Base-by-base conservation (phyloP, 2,797 vertebrate species). In the Emys orbicularis region DNA sequence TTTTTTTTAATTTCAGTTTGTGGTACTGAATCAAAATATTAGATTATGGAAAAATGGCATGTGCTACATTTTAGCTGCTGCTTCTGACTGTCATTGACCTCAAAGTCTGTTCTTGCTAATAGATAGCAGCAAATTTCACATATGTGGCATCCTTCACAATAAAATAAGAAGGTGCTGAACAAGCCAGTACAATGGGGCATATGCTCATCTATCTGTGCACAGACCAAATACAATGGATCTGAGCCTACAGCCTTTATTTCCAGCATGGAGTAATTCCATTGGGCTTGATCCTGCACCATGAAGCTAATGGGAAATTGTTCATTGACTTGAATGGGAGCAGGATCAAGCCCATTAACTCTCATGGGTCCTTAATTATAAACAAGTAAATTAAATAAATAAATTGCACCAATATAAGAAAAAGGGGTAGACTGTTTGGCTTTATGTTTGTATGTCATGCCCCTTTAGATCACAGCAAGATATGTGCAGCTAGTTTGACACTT, bases 1-100 rank as follows among this genome's bases (percentile, higher is more conserved):
- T 92, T 92, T 89, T 61, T 86, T 15, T 76, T 2, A 82, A 86
- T 93, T 91, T 92, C 19, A 16, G 2, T 83, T 95, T 89, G 50
- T 88, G 9, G 76, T 77, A 23, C 4, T 81, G 37, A 90, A 92
- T 83, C 4, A 11, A 86, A 90, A 84, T 56, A 92, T 89, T 65
- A 53, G 21, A 6, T 68, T 44, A 47, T 0, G 1, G n/a, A 54
- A 61, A 86, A 83, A 4, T 25, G 74, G 8, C 25, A 49, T 18
- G 74, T 29, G 41, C 44, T 77, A 16, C 8, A 0, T 34, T 96
- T 94, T 76, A 79, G 12, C 52, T 87, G 34, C 13, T 89, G 8
- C 68, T 31, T 83, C 9, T 91, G 74, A 34, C 84, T 52, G 21
- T 79, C 92, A 56, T 82, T 59, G 59, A 80, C 0, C 13, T 79